Base-by-base conservation (phyloP, 2,113 vertebrate species). In the Ictalurus punctatus region DNA sequence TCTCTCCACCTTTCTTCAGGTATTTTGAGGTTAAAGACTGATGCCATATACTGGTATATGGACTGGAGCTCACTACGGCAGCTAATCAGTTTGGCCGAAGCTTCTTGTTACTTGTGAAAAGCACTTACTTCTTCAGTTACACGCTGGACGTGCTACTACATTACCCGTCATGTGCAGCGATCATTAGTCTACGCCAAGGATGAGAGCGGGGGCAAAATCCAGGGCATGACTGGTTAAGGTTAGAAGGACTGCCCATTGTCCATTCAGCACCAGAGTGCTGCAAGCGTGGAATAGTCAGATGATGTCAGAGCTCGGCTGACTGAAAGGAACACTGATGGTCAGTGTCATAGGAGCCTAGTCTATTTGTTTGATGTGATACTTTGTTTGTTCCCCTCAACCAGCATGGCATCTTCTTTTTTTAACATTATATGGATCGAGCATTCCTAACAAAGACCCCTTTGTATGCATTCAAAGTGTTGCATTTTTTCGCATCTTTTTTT, bases 251-350 rank as follows among this genome's bases (percentile, higher is more conserved):
- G 73, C 84, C 59, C 73, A 69, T 85, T 89, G 88, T 89, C 48
- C 61, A 65, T 79, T 89, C 59, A 89, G 23, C 76, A n/a, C 86
- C 74, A 59, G 61, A 81, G 67, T 37, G 54, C 59, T 52, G 65
- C 65, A 23, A 73, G 87, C 83, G 30, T 54, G 85, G 82, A 86
- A 69, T 80, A 76, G 90, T 63, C 65, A 27, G 90, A 87, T 91
- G 90, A 91, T 91, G 88, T 89, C 88, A 90, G 83, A 89, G 58
- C 69, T 78, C 83, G 59, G 67, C 85, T 61, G 84, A 84, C 86
- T 73, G 61, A 89, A 76, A 84, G 61, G 87, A 88, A 88, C 87
- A 87, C 74, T 79, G 88, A 40, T n/a, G 83, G 88, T 86, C 88
- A 86, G 86, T 87, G n/a, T 87, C 34, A 86, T 65, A 81, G 58